These are phyloP conservation scores for Melanerpes aurifrons DNA, from an alignment of 2,113 vertebrate species.

Conservation along the genomic window DNA sequence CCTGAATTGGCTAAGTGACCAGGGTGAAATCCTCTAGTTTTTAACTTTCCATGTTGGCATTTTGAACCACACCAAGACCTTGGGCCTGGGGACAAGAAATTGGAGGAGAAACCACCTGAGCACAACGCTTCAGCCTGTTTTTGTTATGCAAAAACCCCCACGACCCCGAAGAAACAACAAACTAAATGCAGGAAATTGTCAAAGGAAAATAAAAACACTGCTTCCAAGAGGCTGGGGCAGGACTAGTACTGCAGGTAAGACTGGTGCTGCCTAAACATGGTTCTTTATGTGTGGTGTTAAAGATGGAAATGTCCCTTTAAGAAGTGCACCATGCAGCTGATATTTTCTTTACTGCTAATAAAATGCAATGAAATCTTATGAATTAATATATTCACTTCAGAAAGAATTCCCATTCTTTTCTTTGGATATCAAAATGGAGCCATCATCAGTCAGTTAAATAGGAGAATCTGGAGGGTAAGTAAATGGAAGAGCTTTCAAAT, in stretches of 20 bases:
- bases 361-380: constrained; percentile 16
- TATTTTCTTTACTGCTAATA: constrained; percentile 33
- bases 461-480: constrained; percentile 76
- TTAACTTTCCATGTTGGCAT: not conserved
- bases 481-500: constrained; percentile 81
- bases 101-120: not conserved
- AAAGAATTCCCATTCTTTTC: constrained; percentile 68
- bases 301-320: constrained; percentile 2
- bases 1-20: not conserved
- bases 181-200: not conserved
- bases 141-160: not conserved
- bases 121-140: not conserved
- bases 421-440: constrained; percentile 82
- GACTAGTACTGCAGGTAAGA: not conserved
- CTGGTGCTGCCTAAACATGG: not conserved
- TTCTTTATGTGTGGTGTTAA: not conserved
- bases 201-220: not conserved
- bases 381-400: constrained; percentile 67
- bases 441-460: constrained; percentile 83
- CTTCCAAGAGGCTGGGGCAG: not conserved
- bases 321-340: not conserved
- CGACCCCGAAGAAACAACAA: too few relatives aligned
- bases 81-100: not conserved
- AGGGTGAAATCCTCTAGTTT: not conserved
- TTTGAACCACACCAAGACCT: not conserved